These are phyloP conservation scores for Phasianus colchicus DNA, from an alignment of 2,113 vertebrate species.

Conservation along the genomic window DNA sequence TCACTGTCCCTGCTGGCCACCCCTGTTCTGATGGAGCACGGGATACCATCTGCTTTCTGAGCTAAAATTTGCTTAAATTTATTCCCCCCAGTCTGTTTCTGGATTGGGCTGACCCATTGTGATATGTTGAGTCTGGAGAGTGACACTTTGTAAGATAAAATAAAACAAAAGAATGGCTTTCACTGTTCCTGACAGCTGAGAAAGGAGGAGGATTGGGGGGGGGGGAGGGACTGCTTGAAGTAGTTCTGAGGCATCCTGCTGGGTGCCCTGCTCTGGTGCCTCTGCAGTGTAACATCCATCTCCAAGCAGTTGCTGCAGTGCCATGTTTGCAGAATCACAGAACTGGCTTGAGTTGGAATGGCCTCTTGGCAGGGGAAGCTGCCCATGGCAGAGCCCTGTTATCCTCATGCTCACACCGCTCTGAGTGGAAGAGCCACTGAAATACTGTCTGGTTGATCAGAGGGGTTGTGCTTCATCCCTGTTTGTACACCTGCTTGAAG, in stretches of 20 bases:
- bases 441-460: rapidly evolving
- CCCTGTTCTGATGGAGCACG: too few species aligned
- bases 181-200: rapidly evolving
- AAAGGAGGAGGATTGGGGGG: not conserved
- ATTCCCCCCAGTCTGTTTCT: not conserved
- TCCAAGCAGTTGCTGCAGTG: too few species aligned
- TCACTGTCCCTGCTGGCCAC: too few species aligned
- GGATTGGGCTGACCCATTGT: not conserved
- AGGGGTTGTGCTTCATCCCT: not conserved
- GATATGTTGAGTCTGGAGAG: not conserved
- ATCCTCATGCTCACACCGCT: rapidly evolving
- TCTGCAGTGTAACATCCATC: too few species aligned
- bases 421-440: rapidly evolving
- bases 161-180: rapidly evolving
- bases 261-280: not conserved
- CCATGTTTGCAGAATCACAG: too few species aligned
- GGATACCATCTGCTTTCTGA: too few species aligned
- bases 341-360: too few species aligned
- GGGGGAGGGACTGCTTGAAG: too few species aligned
- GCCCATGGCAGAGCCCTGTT: not conserved
- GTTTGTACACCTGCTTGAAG: rapidly evolving
- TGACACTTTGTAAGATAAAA: rapidly evolving
- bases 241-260: rapidly evolving
- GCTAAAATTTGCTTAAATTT: not conserved
- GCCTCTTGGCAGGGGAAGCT: too few species aligned